phyloP scores from a whole-genome alignment of 2,113 vertebrate species.

The Rhadina sibilatrix region DNA sequence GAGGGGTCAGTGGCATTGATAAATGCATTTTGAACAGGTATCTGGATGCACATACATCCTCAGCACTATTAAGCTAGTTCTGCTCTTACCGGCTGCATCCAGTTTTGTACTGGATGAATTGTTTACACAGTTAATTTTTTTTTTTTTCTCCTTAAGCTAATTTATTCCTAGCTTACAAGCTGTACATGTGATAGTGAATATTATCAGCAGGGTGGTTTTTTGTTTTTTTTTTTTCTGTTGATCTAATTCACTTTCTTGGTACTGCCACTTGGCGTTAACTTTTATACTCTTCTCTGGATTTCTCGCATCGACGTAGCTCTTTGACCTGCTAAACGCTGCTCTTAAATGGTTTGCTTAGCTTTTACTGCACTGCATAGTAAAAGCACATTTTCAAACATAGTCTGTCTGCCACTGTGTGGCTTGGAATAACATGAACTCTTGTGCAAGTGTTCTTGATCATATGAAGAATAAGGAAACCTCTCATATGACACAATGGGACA shows the following conservation, averaged over 20 bases:
- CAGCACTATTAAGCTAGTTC: constrained; percentile 39
- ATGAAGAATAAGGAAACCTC: neutral
- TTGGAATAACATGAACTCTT: constrained; percentile 46
- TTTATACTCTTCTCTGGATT: constrained; percentile 43
- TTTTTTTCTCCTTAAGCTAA: neutral
- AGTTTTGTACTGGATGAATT: constrained; percentile 36
- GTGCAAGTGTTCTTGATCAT: constrained; percentile 52
- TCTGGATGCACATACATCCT: constrained; percentile 22
- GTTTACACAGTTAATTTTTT: constrained; percentile 18
- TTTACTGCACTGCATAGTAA: constrained; percentile 51
- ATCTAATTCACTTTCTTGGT: constrained; percentile 46
- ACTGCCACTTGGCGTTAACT: constrained; percentile 45
- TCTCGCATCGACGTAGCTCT: neutral
- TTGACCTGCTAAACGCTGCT: constrained; percentile 31
- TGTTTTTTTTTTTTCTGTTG: constrained; percentile 5
- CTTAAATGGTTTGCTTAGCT: constrained; percentile 46
- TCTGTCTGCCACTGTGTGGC: constrained; percentile 61
- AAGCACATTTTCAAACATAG: constrained; percentile 52
- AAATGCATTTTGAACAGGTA: constrained; percentile 30
- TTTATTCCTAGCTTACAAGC: constrained; percentile 26
- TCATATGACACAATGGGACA: constrained; percentile 18
- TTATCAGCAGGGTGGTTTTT: neutral
- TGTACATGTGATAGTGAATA: constrained; percentile 28
- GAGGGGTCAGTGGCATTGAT: neutral
- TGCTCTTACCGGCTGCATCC: constrained; percentile 30